Evolutionary conservation across 2,888 invertebrate genomes (phyloP).

Genomic region (Hypolimnas misippus): DNA sequence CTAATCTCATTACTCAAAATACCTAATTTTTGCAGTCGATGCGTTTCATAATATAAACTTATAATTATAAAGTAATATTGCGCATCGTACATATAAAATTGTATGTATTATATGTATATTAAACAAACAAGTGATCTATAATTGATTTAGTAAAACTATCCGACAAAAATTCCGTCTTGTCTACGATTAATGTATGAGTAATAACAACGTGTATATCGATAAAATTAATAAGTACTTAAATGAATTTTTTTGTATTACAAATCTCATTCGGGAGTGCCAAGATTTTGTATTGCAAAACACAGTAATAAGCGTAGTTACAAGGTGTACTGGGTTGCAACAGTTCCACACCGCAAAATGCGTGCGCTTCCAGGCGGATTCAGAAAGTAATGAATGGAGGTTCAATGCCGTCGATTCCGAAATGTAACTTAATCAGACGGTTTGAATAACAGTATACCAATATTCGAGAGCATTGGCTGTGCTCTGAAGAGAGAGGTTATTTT

Average conservation of each 20-base stretch:
- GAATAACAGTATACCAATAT: neutral
- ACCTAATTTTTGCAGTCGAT: no score
- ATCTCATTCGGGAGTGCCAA: conserved; percentile 26
- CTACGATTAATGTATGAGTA: no score
- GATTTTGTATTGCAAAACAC: conserved; percentile 29
- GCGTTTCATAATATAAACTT: no score
- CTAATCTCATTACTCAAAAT: no score
- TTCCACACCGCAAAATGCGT: conserved; percentile 25
- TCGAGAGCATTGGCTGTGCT: neutral
- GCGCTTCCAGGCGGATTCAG: conserved; percentile 35
- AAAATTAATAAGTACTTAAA: neutral
- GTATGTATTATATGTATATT: no score
- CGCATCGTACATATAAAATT: no score
- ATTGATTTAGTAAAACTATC: no score
- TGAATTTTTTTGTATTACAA: conserved; percentile 3
- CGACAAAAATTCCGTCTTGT: no score
- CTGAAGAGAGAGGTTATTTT: conserved; percentile 2
- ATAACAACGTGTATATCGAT: no score
- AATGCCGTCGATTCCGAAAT: conserved; percentile 46
- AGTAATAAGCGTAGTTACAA: conserved; percentile 27
- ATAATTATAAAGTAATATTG: no score
- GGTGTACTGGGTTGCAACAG: conserved; percentile 23
- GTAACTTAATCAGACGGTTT: neutral
- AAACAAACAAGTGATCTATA: no score
- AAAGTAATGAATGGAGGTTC: conserved; percentile 49